Base-by-base conservation (phyloP, 2,797 vertebrate species). In the Coreius guichenoti region DNA sequence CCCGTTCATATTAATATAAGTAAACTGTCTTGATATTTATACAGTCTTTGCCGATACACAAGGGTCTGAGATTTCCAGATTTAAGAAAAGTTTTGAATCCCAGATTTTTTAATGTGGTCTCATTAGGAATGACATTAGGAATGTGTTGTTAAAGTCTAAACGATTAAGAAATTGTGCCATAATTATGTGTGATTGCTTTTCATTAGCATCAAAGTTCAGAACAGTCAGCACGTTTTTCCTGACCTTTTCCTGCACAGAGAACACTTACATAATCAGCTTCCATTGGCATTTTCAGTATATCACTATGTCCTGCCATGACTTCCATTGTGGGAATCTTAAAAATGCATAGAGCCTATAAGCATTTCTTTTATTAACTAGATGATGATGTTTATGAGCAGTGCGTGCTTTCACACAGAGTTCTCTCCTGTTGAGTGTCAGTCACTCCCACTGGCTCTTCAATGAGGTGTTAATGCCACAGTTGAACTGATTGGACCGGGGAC, bases 381-480 rank as follows among this genome's bases (percentile, higher is more conserved):
- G 47, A 70, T 58, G 68, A 33, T 78, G 83, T 68, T 82, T 74
- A 83, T 67, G 65, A 58, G 49, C 63, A 49, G 69, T 26, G 58
- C 17, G 3, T 74, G 80, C 75, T 86, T 87, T 84, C 67, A 76
- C 69, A 74, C 63, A 58, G 29, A 76, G 75, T 56, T 43, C 56
- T 65, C 31, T 68, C n/a, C 72, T 76, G 84, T 69, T 81, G 39
- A 14, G 68, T 87, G 73, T 47, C 54, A 75, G 33, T 54, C 26
- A 69, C 43, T 82, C 54, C 78, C 61, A 80, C 67, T 75, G 49
- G 68, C 54, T 84, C 67, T 56, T 86, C 63, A 75, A 65, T 19
- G 19, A 86, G 86, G 91, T 74, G 87, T 90, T 92, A 90, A 92
- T 87, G 56, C 73, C 79, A 43, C 83, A 77, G 74, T 88, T 88